Evolutionary conservation across 1,140 invertebrate species (phyloP).

Genomic region (Maconellicoccus hirsutus): DNA sequence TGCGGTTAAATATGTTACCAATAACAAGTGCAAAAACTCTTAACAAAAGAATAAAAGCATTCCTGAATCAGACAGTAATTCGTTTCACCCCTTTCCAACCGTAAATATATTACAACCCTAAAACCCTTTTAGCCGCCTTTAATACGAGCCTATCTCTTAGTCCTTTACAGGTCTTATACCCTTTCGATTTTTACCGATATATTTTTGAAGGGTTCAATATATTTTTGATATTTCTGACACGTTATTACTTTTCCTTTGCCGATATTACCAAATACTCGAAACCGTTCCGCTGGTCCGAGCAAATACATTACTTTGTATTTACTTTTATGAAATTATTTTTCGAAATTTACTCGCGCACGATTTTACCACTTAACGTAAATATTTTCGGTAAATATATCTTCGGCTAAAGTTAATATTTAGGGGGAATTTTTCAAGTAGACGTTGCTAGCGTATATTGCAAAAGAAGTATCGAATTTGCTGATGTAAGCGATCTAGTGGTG

Average conservation of each 20-base stretch:
- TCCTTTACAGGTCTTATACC: constrained; percentile 20
- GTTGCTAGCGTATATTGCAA: too few relatives aligned
- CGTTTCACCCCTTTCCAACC: constrained; percentile 20
- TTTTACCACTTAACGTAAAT: not conserved
- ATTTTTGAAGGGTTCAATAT: constrained; percentile 15
- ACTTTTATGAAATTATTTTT: constrained; percentile 1
- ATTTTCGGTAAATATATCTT: not conserved
- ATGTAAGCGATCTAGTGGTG: too few relatives aligned
- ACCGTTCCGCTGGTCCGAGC: not conserved
- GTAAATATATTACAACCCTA: constrained; percentile 20
- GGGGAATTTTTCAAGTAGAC: not conserved
- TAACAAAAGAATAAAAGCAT: constrained; percentile 18
- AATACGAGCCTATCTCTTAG: constrained; percentile 10
- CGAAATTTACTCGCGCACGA: not conserved
- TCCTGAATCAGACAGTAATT: constrained; percentile 19
- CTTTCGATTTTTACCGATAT: constrained; percentile 19
- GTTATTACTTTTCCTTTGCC: constrained; percentile 14
- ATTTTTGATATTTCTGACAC: constrained; percentile 17
- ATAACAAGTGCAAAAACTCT: constrained; percentile 19
- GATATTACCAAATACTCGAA: not conserved
- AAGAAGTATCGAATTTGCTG: too few relatives aligned
- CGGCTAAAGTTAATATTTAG: not conserved
- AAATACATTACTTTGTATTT: constrained; percentile 2
- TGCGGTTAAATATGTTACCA: constrained; percentile 20
- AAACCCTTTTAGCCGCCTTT: constrained; percentile 9